Percentiles rank a stretch among this genome's conserved stretches.
phyloP scores from a whole-genome alignment of 1,140 invertebrate genomes.

The Zaprionus vittiger region DNA sequence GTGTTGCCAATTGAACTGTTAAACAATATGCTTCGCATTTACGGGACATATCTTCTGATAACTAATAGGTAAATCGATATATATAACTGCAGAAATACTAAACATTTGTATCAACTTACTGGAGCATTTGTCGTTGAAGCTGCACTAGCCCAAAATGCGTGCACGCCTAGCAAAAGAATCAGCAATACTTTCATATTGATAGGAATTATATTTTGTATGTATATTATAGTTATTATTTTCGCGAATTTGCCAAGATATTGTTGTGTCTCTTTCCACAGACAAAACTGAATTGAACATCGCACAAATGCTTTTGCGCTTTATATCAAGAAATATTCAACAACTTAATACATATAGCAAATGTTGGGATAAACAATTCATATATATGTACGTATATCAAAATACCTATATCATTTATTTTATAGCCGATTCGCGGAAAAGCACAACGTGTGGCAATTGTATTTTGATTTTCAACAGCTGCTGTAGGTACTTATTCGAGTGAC shows the following conservation, averaged over 20 bases:
- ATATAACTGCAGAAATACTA: not conserved
- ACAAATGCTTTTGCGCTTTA: conserved; percentile 10
- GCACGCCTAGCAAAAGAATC: conserved; percentile 16
- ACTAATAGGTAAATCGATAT: not conserved
- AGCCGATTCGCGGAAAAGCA: conserved; percentile 14
- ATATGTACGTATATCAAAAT: not conserved
- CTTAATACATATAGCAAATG: not conserved
- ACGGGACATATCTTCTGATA: not conserved
- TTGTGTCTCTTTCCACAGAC: not conserved
- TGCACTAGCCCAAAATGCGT: conserved; percentile 5
- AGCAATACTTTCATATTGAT: conserved; percentile 18
- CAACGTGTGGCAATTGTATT: not conserved
- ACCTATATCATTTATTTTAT: conserved; percentile 22
- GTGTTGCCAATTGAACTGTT: not conserved
- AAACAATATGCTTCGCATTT: conserved; percentile 12
- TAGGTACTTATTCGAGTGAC: not conserved
- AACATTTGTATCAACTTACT: conserved; percentile 3
- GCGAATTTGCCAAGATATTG: not conserved
- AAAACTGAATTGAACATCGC: conserved; percentile 19
- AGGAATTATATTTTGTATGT: not conserved
- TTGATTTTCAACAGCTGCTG: not conserved
- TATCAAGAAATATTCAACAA: conserved; percentile 4
- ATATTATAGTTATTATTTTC: not conserved
- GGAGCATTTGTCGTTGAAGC: not conserved
- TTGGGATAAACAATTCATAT: conserved; percentile 8